Percentiles rank a stretch among this genome's conserved stretches.
Conservation (phyloP, 2,888 invertebrate genomes). For the Hoplodrina ambigua region DNA sequence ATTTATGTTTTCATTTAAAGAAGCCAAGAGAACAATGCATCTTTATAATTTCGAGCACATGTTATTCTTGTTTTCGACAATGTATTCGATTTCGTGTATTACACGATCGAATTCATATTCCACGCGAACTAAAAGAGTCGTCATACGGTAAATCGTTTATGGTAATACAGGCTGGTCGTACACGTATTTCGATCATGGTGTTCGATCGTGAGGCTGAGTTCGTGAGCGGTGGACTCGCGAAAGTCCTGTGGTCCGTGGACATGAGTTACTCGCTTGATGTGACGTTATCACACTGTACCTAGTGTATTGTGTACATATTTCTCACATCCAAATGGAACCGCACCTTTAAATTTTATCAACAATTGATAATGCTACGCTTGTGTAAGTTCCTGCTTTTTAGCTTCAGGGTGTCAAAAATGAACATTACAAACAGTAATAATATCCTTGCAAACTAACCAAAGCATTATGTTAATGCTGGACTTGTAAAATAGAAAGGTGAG, state of each 20-base stretch:
- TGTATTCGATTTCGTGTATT: constrained; percentile 83
- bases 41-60: constrained; percentile 74
- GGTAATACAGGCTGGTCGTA: constrained; percentile 82
- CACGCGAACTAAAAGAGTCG: constrained; percentile 85
- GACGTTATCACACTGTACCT: constrained; percentile 70
- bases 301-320: constrained; percentile 29
- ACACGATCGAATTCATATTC: constrained; percentile 85
- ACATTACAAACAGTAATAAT: constrained; percentile 13
- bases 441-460: constrained; percentile 31
- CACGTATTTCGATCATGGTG: constrained; percentile 86
- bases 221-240: constrained; percentile 79
- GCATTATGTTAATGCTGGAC: constrained; percentile 11
- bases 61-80: constrained; percentile 78
- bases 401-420: constrained; percentile 7
- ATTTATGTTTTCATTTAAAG: constrained; percentile 61
- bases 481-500: constrained; percentile 44
- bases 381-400: constrained; percentile 8
- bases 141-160: constrained; percentile 86
- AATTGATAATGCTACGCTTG: constrained; percentile 27
- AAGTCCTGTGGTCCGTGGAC: constrained; percentile 72
- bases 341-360: constrained; percentile 29
- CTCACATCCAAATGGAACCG: constrained; percentile 35
- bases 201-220: constrained; percentile 85
- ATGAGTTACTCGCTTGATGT: constrained; percentile 77
- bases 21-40: constrained; percentile 73